Evolutionary conservation across 2,797 vertebrate species (phyloP).

Genomic region (Molossus molossus): DNA sequence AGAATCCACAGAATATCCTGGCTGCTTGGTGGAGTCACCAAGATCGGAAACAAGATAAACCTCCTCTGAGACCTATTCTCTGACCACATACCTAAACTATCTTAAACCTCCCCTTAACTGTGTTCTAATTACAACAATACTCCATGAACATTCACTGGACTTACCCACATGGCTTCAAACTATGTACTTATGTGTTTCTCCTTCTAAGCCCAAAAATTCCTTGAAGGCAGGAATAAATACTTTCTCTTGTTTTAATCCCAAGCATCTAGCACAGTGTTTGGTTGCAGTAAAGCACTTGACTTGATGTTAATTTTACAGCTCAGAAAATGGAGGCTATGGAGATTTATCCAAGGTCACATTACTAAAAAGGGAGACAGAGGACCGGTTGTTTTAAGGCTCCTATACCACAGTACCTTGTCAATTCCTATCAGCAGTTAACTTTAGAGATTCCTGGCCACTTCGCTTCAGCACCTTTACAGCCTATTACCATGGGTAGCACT

Average conservation of each 20-base stretch:
- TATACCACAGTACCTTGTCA: neutral
- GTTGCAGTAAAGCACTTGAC: neutral
- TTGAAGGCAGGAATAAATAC: neutral
- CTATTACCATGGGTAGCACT: neutral
- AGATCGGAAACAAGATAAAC: neutral
- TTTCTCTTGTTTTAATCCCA: neutral
- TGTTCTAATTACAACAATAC: neutral
- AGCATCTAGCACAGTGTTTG: neutral
- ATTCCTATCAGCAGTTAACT: neutral
- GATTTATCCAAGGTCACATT: neutral
- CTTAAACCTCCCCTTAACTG: neutral
- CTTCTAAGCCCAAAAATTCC: neutral
- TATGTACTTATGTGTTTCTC: neutral
- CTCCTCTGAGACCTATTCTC: neutral
- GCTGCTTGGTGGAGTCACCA: neutral
- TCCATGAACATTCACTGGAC: neutral
- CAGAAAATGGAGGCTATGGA: neutral
- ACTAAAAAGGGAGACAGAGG: neutral
- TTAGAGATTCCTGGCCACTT: neutral
- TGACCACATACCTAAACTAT: neutral
- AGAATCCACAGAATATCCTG: neutral
- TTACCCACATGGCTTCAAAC: neutral
- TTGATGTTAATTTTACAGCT: conserved; percentile 1
- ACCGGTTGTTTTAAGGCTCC: neutral
- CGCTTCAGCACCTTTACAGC: neutral